Evolutionary conservation across 2,113 vertebrate genomes (phyloP).

Genomic region (Leucopsar rothschildi): DNA sequence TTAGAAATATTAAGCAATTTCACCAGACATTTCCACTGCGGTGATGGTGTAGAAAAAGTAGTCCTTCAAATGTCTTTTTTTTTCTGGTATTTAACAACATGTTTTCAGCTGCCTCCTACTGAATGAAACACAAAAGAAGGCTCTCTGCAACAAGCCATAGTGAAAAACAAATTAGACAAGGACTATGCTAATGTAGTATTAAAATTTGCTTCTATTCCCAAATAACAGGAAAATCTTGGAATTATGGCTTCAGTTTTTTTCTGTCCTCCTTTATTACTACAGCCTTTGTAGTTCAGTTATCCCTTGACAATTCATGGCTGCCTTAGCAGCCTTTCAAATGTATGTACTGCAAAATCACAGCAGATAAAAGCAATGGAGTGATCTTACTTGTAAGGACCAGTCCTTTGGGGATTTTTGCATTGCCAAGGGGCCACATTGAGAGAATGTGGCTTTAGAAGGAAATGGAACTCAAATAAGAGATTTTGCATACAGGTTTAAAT

Average conservation of each 20-base stretch:
- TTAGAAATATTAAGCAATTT: neutral
- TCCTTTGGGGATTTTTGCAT: neutral
- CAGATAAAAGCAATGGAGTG: neutral
- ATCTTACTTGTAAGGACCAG: neutral
- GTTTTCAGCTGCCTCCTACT: neutral
- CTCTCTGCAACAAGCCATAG: neutral
- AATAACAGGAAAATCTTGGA: neutral
- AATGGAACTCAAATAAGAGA: neutral
- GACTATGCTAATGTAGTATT: neutral
- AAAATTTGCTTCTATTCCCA: constrained; percentile 1
- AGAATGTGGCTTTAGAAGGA: neutral
- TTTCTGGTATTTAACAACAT: neutral
- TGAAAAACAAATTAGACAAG: neutral
- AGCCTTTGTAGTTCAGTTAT: neutral
- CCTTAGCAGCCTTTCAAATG: neutral
- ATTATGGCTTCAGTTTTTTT: constrained; percentile 18
- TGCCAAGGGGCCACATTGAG: neutral
- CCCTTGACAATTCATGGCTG: neutral
- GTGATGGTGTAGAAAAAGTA: neutral
- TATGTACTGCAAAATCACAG: neutral
- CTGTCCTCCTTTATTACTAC: neutral
- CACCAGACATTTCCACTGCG: neutral
- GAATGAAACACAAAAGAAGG: neutral
- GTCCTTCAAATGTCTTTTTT: neutral
- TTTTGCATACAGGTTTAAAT: neutral